Evolutionary conservation across 1,140 invertebrate genomes (phyloP), one percentile per base, ranked within the genome.

Genomic region (Brachionus manjavacas): DNA sequence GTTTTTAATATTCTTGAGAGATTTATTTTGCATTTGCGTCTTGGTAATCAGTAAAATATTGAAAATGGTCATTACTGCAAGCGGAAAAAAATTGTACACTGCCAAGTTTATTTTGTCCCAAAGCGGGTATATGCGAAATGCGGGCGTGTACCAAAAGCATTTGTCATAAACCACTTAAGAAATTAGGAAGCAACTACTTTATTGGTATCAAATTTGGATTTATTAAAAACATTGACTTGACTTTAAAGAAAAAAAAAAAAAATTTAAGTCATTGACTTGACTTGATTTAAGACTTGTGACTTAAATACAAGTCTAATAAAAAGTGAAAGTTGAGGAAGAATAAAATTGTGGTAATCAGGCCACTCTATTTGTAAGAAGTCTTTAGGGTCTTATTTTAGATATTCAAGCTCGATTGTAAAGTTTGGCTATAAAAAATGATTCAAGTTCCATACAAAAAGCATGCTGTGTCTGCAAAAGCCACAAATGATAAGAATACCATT

Each of bases 351-450:
- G 8, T 35, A 23, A 80, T 80, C 31, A 20, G 1, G 8, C 14
- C 8, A 23, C 4, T 35, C 78, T 49, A 80, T 1, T 25, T 64
- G 16, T 60, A 41, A 0, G 49, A 14, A 9, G 49, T 52, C n/a
- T 80, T 80, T 11, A 80, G n/a, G 9, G 78, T 25, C 0, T 28
- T n/a, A n/a, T n/a, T n/a, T n/a, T 31, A 41, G 7, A 39, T 35
- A 55, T 64, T 55, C 49, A n/a, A 80, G 25, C n/a, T 35, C 49
- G 8, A 80, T 80, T 31, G 39, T 64, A 64, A 80, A 80, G 49
- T 80, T 80, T 31, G 76, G 76, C 8, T 41, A 31, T n/a, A 80
- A 55, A 80, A 55, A 80, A 52, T 64, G 76, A 20, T 80, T 80
- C 9, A 80, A 55, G 28, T 80, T 80, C 49, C 46, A 80, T 39